Evolutionary conservation across 2,113 vertebrate genomes (phyloP), one percentile per base, ranked within the genome.

Genomic region (Sphyrna mokarran): DNA sequence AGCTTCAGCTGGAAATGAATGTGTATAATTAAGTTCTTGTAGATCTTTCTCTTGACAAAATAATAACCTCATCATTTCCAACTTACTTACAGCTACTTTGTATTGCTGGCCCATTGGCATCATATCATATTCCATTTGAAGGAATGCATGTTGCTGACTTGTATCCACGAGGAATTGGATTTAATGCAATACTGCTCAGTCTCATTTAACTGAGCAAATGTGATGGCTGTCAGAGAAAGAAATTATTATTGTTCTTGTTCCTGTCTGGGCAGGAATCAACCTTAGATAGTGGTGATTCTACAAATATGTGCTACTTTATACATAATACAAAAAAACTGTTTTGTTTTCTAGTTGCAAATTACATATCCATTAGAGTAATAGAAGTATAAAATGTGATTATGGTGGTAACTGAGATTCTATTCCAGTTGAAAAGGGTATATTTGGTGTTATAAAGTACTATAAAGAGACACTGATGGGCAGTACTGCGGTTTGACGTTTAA

Each of bases 41-140:
- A 63, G 14, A 33, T 16, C 33, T 91, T 37, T 33, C 58, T 66
- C 61, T 18, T 91, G 89, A 91, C 89, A 91, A 66, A 66, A 91
- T n/a, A 90, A 90, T 90, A 66, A 91, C 61, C 89, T 91, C 29
- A 63, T 91, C 89, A 91, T 91, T 91, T 91, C 33, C 89, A 91
- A 63, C 89, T 58, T 90, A 90, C 54, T 91, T 63, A 63, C 33
- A 91, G 89, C 89, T 91, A 91, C 18, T 37, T 91, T 66, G 58
- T 37, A 66, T 61, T 66, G 58, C 58, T 91, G 58, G n/a, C 33
- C 58, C 58, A 91, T 37, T n/a, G 29, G 29, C 89, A 66, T 63
- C 89, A 91, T 90, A 90, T 91, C 58, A 63, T 91, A 66, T 91
- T 91, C 89, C 89, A 91, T n/a, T 91, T 63, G 61, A 91, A 33